Evolutionary conservation across 2,888 invertebrate genomes (phyloP).

Genomic region (Epirrhoe alternata): DNA sequence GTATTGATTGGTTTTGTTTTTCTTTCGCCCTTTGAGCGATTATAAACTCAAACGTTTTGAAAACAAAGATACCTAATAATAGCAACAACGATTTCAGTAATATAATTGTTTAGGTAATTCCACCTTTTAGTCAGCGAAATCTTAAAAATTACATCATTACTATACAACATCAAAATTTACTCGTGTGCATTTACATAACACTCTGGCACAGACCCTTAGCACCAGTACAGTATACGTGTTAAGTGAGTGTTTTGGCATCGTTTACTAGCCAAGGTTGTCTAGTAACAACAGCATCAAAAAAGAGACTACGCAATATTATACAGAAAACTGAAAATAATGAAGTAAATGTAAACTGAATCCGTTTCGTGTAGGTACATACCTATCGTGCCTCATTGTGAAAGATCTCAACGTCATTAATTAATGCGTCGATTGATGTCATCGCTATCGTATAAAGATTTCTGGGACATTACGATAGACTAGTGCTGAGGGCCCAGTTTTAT

Average conservation of each 20-base stretch:
- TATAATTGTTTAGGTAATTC: background rate
- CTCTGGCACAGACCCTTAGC: constrained; percentile 3
- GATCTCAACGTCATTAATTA: no score
- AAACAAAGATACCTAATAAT: background rate
- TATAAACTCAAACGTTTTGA: background rate
- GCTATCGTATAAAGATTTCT: background rate
- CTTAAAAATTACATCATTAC: constrained; percentile 16
- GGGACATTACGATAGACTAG: background rate
- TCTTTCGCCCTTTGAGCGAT: background rate
- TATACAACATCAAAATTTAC: constrained; percentile 22
- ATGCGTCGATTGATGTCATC: no score
- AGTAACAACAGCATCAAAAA: no score
- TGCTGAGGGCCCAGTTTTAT: constrained; percentile 24
- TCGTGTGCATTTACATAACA: constrained; percentile 27
- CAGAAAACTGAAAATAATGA: no score
- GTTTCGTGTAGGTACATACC: no score
- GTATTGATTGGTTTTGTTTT: constrained; percentile 13
- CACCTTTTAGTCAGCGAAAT: background rate
- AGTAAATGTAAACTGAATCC: no score
- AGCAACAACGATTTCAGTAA: background rate
- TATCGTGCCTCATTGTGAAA: no score
- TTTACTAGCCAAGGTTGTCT: background rate
- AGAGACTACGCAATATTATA: no score
- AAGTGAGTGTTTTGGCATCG: background rate
- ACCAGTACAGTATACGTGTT: constrained; percentile 1